Evolutionary conservation across 2,888 invertebrate genomes (phyloP), one percentile per base, ranked within the genome.

Genomic region (Scrobipalpa costella): DNA sequence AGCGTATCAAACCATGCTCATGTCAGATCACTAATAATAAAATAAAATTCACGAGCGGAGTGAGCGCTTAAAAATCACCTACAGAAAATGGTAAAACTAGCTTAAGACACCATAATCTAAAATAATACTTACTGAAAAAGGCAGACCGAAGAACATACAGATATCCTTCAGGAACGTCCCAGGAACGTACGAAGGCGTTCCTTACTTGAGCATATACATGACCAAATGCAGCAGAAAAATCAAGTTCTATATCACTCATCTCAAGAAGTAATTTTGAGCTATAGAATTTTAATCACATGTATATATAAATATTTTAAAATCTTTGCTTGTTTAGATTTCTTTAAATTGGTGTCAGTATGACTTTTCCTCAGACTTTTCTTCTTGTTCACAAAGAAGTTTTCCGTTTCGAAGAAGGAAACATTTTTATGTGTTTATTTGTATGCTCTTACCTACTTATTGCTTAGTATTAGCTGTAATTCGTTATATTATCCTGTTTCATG

Each of bases 171-270:
- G 85, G 79, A 19, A 71, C 70, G 68, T 90, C 88, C 72, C 82
- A 79, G 57, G 88, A 85, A 6, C 89, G 83, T 58, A 90, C 81
- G 1, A 88, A 1, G 44, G 70, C 68, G 77, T 90, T 90, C 65
- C 89, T 83, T 36, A 77, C 69, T 38, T 76, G 73, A 34, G 77
- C 67, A 62, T 85, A 88, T 13, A 84, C 44, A 67, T 68, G 82
- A 75, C 86, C 78, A 66, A 72, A 80, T 55, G 71, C 65, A 9
- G 68, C 27, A 21, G 76, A 34, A 5, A 77, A 33, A 0, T 55
- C 33, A 7, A 5, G 7, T 13, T 21, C 13, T 2, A 52, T 2
- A 2, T 52, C 50, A 13, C 27, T 52, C 50, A 52, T 52, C 27
- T 47, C 78, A 77, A 68, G 61, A 68, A n/a, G n/a, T n/a, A n/a